Evolutionary conservation across 2,113 vertebrate genomes (phyloP).

Genomic region (Gnathonemus longibarbis): DNA sequence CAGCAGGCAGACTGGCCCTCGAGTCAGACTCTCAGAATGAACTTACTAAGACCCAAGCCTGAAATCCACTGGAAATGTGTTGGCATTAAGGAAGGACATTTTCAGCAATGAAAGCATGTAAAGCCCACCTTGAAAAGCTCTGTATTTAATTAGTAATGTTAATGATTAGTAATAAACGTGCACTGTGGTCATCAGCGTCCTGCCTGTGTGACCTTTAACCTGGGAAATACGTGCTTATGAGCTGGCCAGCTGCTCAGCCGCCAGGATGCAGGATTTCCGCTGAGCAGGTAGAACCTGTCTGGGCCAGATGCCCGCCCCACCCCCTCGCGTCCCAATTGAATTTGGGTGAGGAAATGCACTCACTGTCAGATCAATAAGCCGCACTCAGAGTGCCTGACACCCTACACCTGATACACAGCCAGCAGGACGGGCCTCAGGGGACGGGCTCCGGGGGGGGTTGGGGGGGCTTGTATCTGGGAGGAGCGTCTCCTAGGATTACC

Average conservation of each 20-base stretch:
- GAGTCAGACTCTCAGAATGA: slow-evolving; percentile 68
- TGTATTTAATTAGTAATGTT: neutral
- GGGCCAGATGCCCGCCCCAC: slow-evolving; percentile 47
- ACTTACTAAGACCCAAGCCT: slow-evolving; percentile 67
- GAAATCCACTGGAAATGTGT: slow-evolving; percentile 83
- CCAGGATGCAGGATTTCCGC: neutral
- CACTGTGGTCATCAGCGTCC: too few species aligned
- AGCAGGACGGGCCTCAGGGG: slow-evolving; percentile 63
- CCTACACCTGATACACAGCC: slow-evolving; percentile 72
- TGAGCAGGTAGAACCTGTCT: slow-evolving; percentile 61
- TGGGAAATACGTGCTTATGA: neutral
- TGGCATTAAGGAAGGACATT: slow-evolving; percentile 86
- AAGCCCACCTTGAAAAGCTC: neutral
- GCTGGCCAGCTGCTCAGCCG: neutral
- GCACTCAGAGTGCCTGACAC: slow-evolving; percentile 71
- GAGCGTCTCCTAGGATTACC: slow-evolving; percentile 84
- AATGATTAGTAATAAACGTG: neutral
- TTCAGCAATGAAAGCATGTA: neutral
- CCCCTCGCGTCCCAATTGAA: slow-evolving; percentile 52
- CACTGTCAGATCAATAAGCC: slow-evolving; percentile 74
- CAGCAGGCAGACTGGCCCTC: slow-evolving; percentile 88
- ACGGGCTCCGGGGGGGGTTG: slow-evolving; percentile 41
- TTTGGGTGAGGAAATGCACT: slow-evolving; percentile 58
- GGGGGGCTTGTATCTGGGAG: slow-evolving; percentile 63
- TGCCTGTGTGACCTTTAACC: neutral